Percentiles rank a stretch among this genome's conserved stretches.
phyloP scores from a whole-genome alignment of 2,888 invertebrate genomes.

The Antheraea assamensis region DNA sequence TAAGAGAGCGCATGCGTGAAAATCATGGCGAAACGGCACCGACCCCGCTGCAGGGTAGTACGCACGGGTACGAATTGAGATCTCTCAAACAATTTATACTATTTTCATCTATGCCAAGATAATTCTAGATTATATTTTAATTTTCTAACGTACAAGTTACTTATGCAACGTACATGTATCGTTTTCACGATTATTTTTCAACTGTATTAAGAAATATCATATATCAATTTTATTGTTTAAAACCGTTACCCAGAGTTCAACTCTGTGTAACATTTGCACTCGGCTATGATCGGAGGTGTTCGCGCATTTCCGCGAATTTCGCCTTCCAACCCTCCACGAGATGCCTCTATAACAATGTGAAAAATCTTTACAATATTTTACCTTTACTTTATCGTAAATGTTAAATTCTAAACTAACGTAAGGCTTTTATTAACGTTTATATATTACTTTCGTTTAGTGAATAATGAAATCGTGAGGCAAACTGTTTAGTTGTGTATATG shows the following conservation, averaged over 20 bases:
- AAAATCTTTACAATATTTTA: constrained; percentile 72
- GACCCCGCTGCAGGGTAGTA: constrained; percentile 68
- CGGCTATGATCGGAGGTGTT: constrained; percentile 62
- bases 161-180: neutral
- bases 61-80: constrained; percentile 52
- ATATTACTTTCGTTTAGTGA: constrained; percentile 31
- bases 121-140: neutral
- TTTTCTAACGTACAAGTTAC: neutral
- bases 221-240: neutral
- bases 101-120: neutral
- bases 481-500: constrained; percentile 59
- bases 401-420: constrained; percentile 54
- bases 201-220: neutral
- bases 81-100: neutral
- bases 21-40: constrained; percentile 67
- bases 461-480: constrained; percentile 44
- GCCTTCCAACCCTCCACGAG: constrained; percentile 71
- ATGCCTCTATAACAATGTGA: constrained; percentile 65
- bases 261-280: constrained; percentile 70
- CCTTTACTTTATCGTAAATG: constrained; percentile 47
- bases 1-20: constrained; percentile 70
- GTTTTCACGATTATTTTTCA: neutral
- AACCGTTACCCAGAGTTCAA: constrained; percentile 42
- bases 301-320: constrained; percentile 71
- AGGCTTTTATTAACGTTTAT: constrained; percentile 32